A percentile compares a stretch with the other conserved stretches of the same genome.
phyloP scores from a whole-genome alignment of 2,797 vertebrate genomes.

The Iguana delicatissima region DNA sequence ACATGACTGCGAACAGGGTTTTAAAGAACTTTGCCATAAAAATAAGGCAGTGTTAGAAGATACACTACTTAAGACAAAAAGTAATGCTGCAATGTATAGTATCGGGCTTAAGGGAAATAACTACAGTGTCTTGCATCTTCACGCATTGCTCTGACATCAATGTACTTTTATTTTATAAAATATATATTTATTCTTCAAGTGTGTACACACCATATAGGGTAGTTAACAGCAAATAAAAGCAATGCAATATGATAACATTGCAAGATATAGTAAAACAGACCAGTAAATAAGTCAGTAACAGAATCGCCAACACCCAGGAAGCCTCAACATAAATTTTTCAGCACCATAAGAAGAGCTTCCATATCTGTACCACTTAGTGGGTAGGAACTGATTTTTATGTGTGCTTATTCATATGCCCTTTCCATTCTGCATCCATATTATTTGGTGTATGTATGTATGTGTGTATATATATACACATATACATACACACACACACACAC shows the following conservation, averaged over 20 bases:
- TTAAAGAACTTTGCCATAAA: conserved; percentile 58
- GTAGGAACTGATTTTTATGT: neutral
- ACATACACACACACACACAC: too few species aligned
- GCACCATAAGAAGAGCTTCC: neutral
- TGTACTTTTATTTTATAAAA: too few species aligned
- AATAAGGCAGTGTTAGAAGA: conserved; percentile 30
- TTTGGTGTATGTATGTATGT: too few species aligned
- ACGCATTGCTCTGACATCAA: neutral
- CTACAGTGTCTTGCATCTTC: neutral
- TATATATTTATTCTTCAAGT: too few species aligned
- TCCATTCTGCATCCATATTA: neutral
- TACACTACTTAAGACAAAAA: neutral
- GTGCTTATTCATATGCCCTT: neutral
- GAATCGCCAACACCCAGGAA: neutral
- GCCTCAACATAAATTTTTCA: neutral
- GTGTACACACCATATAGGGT: too few species aligned
- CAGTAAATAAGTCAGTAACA: too few species aligned
- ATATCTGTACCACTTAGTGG: too few species aligned
- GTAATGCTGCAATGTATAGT: neutral
- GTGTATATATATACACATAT: too few species aligned
- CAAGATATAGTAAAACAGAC: too few species aligned
- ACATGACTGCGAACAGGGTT: conserved; percentile 30
- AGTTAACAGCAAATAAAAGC: too few species aligned
- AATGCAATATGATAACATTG: too few species aligned
- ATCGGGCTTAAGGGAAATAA: neutral